Conservation (phyloP, 2,113 vertebrate genomes). For the Helogale parvula region DNA sequence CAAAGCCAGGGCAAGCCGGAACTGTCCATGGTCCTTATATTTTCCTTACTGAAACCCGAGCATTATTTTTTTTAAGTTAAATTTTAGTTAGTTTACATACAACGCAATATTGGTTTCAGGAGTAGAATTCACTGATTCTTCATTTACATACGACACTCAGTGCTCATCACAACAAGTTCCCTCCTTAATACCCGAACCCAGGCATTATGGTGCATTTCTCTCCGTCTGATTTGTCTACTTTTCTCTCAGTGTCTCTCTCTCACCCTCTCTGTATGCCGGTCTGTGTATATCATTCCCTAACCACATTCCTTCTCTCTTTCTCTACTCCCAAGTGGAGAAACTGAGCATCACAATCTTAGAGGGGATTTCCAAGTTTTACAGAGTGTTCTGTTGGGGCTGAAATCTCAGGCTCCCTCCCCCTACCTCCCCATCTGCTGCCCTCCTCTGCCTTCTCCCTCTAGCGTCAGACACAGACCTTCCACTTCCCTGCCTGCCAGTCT, state of each 20-base stretch:
- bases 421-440: slow-evolving; percentile 37
- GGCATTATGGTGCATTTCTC: background rate
- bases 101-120: too few relatives aligned
- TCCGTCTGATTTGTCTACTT: background rate
- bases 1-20: fast-evolving
- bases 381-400: background rate
- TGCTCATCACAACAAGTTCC: too few relatives aligned
- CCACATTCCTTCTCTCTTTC: background rate
- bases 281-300: background rate
- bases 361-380: background rate
- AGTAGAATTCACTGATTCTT: too few relatives aligned
- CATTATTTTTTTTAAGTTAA: background rate
- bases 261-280: background rate
- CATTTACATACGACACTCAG: too few relatives aligned
- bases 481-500: slow-evolving; percentile 55
- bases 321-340: slow-evolving; percentile 36
- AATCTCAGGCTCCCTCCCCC: background rate
- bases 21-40: background rate
- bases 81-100: too few relatives aligned
- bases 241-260: background rate
- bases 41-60: too few relatives aligned
- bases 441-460: slow-evolving; percentile 49
- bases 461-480: slow-evolving; percentile 43
- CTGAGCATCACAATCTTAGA: background rate
- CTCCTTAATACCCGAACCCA: too few relatives aligned